Conservation (phyloP, 2,888 invertebrate genomes). For the Andrena haemorrhoa region DNA sequence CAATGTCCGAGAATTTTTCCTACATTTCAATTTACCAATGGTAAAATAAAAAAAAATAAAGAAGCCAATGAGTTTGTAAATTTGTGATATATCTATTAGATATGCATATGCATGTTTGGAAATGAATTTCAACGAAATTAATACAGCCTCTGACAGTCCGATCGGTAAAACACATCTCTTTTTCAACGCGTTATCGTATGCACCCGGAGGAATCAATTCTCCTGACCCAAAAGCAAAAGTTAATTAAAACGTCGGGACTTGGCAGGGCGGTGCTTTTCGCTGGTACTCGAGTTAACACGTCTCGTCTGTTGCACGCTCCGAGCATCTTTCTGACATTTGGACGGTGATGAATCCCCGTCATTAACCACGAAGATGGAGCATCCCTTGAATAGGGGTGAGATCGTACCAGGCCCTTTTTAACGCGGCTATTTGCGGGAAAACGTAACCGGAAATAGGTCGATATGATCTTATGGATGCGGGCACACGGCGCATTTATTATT, state of each 20-base stretch:
- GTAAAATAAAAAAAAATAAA: neutral
- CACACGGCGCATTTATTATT: slow-evolving; percentile 43
- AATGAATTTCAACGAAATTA: neutral
- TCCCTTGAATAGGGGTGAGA: slow-evolving; percentile 26
- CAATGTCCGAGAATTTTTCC: neutral
- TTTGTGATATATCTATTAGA: neutral
- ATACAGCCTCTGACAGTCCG: neutral
- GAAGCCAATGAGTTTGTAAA: neutral
- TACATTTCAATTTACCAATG: neutral
- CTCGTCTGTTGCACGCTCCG: neutral
- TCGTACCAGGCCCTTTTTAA: slow-evolving; percentile 9
- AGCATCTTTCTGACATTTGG: slow-evolving; percentile 27
- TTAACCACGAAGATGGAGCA: slow-evolving; percentile 24
- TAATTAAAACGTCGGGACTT: slow-evolving; percentile 27
- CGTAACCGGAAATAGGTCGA: slow-evolving; percentile 50
- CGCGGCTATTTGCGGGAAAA: slow-evolving; percentile 21
- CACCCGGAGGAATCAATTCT: slow-evolving; percentile 16
- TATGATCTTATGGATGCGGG: slow-evolving; percentile 44
- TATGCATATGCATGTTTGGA: neutral
- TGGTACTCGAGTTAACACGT: neutral
- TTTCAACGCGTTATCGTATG: neutral
- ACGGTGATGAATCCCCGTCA: slow-evolving; percentile 29
- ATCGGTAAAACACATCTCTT: neutral
- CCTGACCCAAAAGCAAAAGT: slow-evolving; percentile 37
- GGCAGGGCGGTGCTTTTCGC: neutral